Evolutionary conservation across 2,888 invertebrate species (phyloP), one percentile per base, ranked within the genome.

Genomic region (Papilio demoleus): DNA sequence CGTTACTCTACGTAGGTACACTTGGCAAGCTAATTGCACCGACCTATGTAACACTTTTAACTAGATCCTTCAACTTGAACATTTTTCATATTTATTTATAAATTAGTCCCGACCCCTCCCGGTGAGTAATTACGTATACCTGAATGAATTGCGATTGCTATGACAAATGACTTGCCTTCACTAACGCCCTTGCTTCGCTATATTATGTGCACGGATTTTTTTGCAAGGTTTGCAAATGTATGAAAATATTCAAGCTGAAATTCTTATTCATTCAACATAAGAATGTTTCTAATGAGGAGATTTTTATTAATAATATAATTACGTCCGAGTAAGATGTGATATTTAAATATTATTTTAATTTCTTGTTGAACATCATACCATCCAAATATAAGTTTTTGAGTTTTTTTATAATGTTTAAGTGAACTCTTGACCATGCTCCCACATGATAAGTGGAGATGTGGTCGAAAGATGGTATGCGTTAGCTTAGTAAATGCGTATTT

Each of bases 121-220:
- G 75, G 74, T 76, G 74, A 76, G 73, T 82, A 81, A 85, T 82
- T 81, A 77, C 75, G 77, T 73, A 76, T 76, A 78, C 76, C 79
- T 78, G 76, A 76, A 78, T 72, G 75, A 79, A 80, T 76, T 76
- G 75, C 80, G 76, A 75, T 76, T 74, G 74, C 76, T 59, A 70
- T 73, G 76, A 81, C 81, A 83, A 86, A 87, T 82, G 81, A 81
- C 78, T 79, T 76, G 76, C 74, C 76, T 81, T 83, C 78, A 84
- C 78, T 82, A 85, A 87, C 82, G 81, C 79, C 79, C 75, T 71
- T 27, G 59, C 64, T 64, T 62, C 34, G 62, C 59, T 47, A 14
- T 53, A 53, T 77, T 79, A 75, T 76, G 27, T 53, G 31, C 53
- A 68, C 68, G 45, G 61, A 59, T 65, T 67, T 73, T 47, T 56